Conservation (phyloP, 2,113 vertebrate genomes). For the Xiphophorus couchianus region DNA sequence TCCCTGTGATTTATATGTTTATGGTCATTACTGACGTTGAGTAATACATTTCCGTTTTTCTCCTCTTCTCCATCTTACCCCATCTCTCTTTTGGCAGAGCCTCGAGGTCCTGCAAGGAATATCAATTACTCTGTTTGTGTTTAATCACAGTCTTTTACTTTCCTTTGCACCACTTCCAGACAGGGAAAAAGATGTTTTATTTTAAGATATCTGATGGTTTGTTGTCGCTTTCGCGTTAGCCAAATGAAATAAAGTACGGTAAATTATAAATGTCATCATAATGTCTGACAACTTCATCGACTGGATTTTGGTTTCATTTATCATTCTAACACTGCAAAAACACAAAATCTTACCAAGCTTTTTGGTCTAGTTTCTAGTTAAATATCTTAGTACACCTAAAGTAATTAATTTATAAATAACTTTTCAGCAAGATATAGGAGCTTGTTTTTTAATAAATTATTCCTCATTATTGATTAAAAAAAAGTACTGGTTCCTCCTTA, state of each 20-base stretch:
- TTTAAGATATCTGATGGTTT: conserved; percentile 14
- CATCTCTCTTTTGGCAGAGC: conserved; percentile 70
- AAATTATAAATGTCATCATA: too few relatives aligned
- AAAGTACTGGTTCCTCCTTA: too few relatives aligned
- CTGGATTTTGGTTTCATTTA: too few relatives aligned
- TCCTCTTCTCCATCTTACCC: conserved; percentile 57
- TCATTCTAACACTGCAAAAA: too few relatives aligned
- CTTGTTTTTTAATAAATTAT: too few relatives aligned
- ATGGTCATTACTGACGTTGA: conserved; percentile 81
- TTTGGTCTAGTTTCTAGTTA: too few relatives aligned
- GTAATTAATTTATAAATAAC: too few relatives aligned
- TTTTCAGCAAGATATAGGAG: too few relatives aligned
- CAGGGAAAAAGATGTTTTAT: conserved; percentile 35
- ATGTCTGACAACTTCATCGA: too few relatives aligned
- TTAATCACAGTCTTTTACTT: conserved; percentile 68
- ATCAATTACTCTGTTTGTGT: conserved; percentile 76
- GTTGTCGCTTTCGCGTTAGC: conserved; percentile 21
- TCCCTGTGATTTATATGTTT: conserved; percentile 84
- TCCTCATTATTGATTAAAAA: too few relatives aligned
- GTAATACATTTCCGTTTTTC: conserved; percentile 76
- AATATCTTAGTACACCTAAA: too few relatives aligned
- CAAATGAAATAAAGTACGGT: background rate
- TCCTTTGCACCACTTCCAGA: conserved; percentile 34
- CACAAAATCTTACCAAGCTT: too few relatives aligned
- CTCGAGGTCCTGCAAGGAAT: conserved; percentile 71